Conservation (phyloP, 2,113 vertebrate species). For the Megalops atlanticus region DNA sequence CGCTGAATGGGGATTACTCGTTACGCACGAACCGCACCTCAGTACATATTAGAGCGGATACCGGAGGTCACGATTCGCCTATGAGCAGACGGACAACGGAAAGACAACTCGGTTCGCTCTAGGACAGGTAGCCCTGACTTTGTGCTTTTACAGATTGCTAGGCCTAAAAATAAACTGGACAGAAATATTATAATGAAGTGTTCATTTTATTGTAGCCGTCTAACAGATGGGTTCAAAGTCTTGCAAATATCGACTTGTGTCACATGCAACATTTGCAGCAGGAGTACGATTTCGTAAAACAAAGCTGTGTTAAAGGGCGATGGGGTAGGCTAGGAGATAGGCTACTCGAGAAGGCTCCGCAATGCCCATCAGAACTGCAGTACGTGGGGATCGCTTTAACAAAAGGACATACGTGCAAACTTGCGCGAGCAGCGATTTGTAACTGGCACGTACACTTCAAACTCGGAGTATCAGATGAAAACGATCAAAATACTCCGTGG, state of each 20-base stretch:
- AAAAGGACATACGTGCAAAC: neutral
- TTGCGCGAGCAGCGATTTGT: neutral
- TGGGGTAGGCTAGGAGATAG: neutral
- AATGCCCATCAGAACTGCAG: neutral
- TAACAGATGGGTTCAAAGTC: neutral
- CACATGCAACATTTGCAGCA: neutral
- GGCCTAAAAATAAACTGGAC: neutral
- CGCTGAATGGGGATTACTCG: neutral
- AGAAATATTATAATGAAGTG: neutral
- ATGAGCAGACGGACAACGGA: neutral
- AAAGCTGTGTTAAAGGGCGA: neutral
- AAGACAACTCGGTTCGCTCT: neutral
- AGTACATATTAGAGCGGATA: constrained; percentile 1
- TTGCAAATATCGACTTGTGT: neutral
- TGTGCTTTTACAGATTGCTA: neutral
- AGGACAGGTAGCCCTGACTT: neutral
- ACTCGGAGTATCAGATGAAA: neutral
- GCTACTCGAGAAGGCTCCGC: neutral
- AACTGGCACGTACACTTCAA: neutral
- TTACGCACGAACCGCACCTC: neutral
- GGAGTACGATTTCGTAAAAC: neutral
- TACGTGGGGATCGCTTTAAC: neutral
- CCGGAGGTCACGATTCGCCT: neutral
- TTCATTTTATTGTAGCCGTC: neutral
- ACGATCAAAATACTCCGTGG: neutral